These are phyloP conservation scores for Pomacea canaliculata DNA, from an alignment of 2,888 invertebrate genomes.

Conservation along the genomic window DNA sequence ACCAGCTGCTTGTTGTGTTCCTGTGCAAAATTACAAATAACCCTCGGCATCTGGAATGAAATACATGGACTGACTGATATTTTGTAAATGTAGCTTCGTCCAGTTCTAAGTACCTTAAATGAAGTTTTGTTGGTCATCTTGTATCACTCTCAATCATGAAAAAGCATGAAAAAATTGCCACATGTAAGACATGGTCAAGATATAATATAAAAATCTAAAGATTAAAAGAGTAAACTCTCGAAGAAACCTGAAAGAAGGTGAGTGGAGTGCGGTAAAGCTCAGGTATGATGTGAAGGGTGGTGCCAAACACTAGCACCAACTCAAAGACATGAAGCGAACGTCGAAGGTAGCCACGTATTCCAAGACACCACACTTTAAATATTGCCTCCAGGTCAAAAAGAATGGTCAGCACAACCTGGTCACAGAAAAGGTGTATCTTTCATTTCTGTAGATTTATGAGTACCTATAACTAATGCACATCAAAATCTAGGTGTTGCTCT, in stretches of 20 bases:
- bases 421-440: slow-evolving; percentile 60
- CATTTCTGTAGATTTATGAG: not conserved
- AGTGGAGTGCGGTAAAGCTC: slow-evolving; percentile 89
- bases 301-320: slow-evolving; percentile 90
- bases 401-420: slow-evolving; percentile 92
- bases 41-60: too few species aligned
- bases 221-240: not conserved
- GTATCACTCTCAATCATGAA: too few species aligned
- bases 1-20: too few species aligned
- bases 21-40: too few species aligned
- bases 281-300: slow-evolving; percentile 92
- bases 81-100: too few species aligned
- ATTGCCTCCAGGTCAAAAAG: slow-evolving; percentile 93
- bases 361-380: slow-evolving; percentile 97
- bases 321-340: slow-evolving; percentile 99
- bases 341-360: slow-evolving; percentile 93
- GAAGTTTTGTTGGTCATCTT: too few species aligned
- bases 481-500: not conserved
- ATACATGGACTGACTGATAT: too few species aligned
- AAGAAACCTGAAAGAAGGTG: slow-evolving; percentile 91
- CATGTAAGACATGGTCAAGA: too few species aligned
- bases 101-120: too few species aligned
- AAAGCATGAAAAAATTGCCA: too few species aligned
- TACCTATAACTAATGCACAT: not conserved
- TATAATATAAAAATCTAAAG: too few species aligned